Percentiles rank a stretch among this genome's conserved stretches.
Evolutionary conservation across 2,888 invertebrate genomes (phyloP).

Genomic region (Tetragonisca angustula): DNA sequence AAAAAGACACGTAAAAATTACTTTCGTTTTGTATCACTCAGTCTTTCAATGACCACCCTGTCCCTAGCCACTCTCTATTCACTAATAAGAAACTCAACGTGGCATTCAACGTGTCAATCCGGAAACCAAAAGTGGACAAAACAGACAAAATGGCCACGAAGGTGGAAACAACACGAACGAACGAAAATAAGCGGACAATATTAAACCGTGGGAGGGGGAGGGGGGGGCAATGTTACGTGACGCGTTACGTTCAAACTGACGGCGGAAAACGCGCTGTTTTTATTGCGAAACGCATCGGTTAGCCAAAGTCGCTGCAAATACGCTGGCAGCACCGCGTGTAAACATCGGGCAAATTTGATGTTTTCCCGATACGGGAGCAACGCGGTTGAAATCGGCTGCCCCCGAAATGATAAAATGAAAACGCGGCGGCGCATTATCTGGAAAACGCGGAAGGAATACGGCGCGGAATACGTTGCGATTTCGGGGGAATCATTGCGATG

Average conservation of each 20-base stretch:
- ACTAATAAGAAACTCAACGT: no score
- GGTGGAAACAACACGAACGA: not conserved
- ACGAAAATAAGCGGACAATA: not conserved
- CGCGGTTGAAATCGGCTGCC: conserved; percentile 22
- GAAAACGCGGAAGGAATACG: conserved; percentile 30
- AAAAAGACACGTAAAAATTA: no score
- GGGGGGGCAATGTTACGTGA: not conserved
- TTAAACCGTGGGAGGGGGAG: not conserved
- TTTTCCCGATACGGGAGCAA: conserved; percentile 8
- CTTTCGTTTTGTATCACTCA: no score
- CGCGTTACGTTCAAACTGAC: not conserved
- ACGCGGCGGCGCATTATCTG: conserved; percentile 22
- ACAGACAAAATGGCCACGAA: no score
- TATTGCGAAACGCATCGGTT: not conserved
- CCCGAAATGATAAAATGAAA: conserved; percentile 45
- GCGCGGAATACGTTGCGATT: not conserved
- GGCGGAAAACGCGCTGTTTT: not conserved
- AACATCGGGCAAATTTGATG: conserved; percentile 28
- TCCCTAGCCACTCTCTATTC: no score
- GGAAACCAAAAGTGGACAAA: not conserved
- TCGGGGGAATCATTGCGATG: conserved; percentile 40
- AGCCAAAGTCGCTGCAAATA: not conserved
- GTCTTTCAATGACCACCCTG: no score
- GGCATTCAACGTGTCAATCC: not conserved
- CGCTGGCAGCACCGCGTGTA: not conserved